Conservation (phyloP, 2,113 vertebrate genomes). For the Podilymbus podiceps region DNA sequence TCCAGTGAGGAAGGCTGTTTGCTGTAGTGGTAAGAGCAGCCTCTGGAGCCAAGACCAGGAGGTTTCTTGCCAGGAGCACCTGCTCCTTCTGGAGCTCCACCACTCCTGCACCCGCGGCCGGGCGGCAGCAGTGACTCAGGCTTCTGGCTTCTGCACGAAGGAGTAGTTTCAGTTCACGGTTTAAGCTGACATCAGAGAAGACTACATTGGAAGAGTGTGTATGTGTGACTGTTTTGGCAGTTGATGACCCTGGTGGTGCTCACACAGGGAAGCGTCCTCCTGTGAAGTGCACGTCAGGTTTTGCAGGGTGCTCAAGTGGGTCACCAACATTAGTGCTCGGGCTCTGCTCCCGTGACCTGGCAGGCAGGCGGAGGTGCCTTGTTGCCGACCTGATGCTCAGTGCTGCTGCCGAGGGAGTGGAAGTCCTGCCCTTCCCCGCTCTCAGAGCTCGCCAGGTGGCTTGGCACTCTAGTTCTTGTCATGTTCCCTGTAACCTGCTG, state of each 20-base stretch:
- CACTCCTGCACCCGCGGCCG: accelerated
- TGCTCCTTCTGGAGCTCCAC: neutral
- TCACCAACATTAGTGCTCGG: neutral
- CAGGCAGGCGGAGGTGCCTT: neutral
- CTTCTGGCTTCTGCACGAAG: neutral
- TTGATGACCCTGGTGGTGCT: neutral
- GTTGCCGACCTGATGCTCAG: neutral
- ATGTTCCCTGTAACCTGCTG: accelerated
- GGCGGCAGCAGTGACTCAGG: neutral
- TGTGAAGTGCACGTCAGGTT: neutral
- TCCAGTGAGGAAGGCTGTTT: neutral
- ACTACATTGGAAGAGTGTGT: neutral
- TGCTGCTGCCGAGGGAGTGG: neutral
- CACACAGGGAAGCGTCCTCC: neutral
- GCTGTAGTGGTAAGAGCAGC: neutral
- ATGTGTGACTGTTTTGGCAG: neutral
- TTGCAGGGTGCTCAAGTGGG: neutral
- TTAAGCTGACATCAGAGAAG: neutral
- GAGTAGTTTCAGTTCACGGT: neutral
- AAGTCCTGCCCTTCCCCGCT: neutral
- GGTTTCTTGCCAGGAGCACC: neutral
- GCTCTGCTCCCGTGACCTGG: neutral
- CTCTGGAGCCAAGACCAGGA: neutral
- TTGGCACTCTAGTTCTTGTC: neutral
- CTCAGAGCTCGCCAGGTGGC: accelerated